Base-by-base conservation (phyloP, 37 sponge, comb jelly and placozoan genomes). In the Aphrocallistes beatrix region DNA sequence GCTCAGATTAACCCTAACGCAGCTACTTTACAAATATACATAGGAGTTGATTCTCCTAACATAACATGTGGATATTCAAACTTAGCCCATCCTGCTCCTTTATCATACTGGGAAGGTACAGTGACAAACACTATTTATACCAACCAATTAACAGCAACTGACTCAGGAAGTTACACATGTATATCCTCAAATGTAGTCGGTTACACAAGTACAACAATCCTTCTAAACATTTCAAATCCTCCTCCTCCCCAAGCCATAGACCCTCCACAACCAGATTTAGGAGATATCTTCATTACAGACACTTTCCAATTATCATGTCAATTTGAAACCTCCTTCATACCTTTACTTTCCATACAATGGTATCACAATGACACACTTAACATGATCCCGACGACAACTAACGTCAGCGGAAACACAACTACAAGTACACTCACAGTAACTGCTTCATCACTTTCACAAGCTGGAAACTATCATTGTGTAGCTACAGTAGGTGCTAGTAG, bases 31-130 rank as follows among this genome's bases (percentile, higher is more conserved):
- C 17, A 60, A 13, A 28, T 60, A 32, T 25, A 3, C 75, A 60
- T 60, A 19, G 75, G 75, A 13, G n/a, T 3, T 60, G 21, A 60
- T 60, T 6, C 25, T 6, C 17, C n/a, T 3, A 25, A 25, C 28
- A 28, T 60, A 6, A n/a, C n/a, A n/a, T 60, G 75, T 60, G 75
- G 75, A 30, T 60, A 25, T 30, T 25, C 28, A 19, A 60, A 60
- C 34, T 60, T 30, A 60, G 28, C 75, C 10, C 75, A 60, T 60
- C 75, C 75, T 13, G 17, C 13, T 47, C 10, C 75, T 13, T 25
- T 60, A 19, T 60, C 75, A 30, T 60, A 60, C 34, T 60, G 75
- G 75, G 75, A 3, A 60, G 75, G 75, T 60, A 60, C 75, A 19
- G n/a, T 1, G 10, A 60, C 28, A 25, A 30, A 60, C 3, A 25